Conservation (phyloP, 2,888 invertebrate genomes). For the Homarus gammarus region DNA sequence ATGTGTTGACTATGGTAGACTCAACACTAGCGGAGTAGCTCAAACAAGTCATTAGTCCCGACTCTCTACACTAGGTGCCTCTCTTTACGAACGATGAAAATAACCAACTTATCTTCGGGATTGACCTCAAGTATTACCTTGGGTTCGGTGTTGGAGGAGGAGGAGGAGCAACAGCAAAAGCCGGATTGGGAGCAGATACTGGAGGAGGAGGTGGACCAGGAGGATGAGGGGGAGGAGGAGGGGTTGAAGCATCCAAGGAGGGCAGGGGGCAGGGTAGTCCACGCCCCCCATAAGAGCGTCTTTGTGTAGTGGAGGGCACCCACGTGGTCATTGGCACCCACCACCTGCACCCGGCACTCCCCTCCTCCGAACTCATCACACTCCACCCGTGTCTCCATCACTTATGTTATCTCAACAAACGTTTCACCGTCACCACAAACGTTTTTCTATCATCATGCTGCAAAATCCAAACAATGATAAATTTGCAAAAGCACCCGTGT, state of each 20-base stretch:
- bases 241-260: not conserved
- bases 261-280: constrained; percentile 7
- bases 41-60: constrained; percentile 5
- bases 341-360: not conserved
- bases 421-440: no score
- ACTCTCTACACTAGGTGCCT: not conserved
- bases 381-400: constrained; percentile 12
- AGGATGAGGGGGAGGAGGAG: not conserved
- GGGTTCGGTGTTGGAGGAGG: no score
- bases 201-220: not conserved
- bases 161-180: not conserved
- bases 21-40: no score
- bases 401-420: no score
- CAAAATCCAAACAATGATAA: no score
- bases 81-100: not conserved
- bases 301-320: not conserved
- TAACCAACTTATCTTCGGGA: no score
- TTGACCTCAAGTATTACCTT: no score
- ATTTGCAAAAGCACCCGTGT: no score
- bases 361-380: not conserved
- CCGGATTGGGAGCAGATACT: no score
- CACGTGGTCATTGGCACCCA: not conserved
- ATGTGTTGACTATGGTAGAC: no score
- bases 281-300: not conserved
- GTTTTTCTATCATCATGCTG: no score